Base-by-base conservation (phyloP, 1,140 invertebrate species). In the Proctacanthus coquilletti region DNA sequence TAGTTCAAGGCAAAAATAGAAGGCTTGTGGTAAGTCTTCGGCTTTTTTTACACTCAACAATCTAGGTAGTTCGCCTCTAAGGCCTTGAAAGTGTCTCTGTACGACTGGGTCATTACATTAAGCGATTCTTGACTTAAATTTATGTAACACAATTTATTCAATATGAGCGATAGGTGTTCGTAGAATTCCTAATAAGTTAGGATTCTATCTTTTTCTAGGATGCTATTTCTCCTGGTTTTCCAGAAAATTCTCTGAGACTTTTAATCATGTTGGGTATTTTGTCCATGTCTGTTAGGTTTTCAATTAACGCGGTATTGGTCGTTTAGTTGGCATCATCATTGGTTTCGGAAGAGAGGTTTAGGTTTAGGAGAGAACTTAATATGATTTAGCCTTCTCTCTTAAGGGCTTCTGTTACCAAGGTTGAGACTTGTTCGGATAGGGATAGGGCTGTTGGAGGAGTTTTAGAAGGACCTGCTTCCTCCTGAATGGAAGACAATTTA, bases 181-280 rank as follows among this genome's bases (percentile, higher is more conserved):
- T 34, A 34, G 5, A 34, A 15, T n/a, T 34, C 17, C n/a, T 34
- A 19, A 18, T 17, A 34, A 34, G 5, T 21, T 23, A 40, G 18
- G 18, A 40, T 19, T 3, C 38, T 5, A n/a, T 40, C 38, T 38
- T n/a, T 38, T 38, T 38, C 31, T 32, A 40, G 17, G 38, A 40
- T 21, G 18, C 34, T n/a, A 35, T 34, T 37, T 37, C 35, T n/a
- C 35, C 17, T 23, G 35, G n/a, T 5, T 17, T 27, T 5, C 21
- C 35, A 8, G 23, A 37, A 27, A 37, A 37, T 23, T 37, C 6
- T 10, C 35, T 25, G 5, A 37, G 4, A 15, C 35, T 25, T 27
- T 14, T 25, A 3, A 37, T 21, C 8, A 37, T 21, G 17, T 37
- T 15, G 4, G 35, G 35, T 5, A 37, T 18, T 18, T 15, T 37